Conservation (phyloP, 2,888 invertebrate species). For the Sarcophaga rosellei region DNA sequence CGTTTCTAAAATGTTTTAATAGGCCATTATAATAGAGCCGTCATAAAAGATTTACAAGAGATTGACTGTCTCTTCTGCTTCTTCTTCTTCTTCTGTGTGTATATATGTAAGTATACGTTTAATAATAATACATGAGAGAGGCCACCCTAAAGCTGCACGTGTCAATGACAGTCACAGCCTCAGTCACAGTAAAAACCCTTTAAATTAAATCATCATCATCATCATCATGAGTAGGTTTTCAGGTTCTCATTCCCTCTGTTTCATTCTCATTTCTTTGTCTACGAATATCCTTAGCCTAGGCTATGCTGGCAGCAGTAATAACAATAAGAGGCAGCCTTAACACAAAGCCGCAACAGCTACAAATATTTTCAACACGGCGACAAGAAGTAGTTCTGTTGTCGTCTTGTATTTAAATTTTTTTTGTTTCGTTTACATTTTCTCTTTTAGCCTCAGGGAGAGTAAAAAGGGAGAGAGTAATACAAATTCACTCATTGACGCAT, state of each 20-base stretch:
- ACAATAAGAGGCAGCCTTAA: not conserved
- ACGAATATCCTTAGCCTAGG: not conserved
- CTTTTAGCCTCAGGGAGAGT: no score
- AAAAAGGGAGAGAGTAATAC: no score
- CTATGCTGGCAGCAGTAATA: not conserved
- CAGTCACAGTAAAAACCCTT: not conserved
- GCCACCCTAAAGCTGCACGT: conserved; percentile 37
- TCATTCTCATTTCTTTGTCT: not conserved
- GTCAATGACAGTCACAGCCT: conserved; percentile 9
- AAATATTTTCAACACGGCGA: no score
- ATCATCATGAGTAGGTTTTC: conserved; percentile 1
- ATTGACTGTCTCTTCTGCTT: not conserved
- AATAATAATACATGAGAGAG: not conserved
- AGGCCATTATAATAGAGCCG: not conserved
- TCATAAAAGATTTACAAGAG: not conserved
- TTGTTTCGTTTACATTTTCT: no score
- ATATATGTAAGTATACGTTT: not conserved
- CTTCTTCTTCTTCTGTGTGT: not conserved
- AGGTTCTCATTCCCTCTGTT: not conserved
- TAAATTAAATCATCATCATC: conserved; percentile 27
- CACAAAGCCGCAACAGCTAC: not conserved
- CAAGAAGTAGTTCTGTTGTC: no score
- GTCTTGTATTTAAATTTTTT: no score
- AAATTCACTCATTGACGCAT: no score
- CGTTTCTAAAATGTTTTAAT: conserved; percentile 29